Base-by-base conservation (phyloP, 2,888 invertebrate genomes). In the Chymomyza fuscimana region DNA sequence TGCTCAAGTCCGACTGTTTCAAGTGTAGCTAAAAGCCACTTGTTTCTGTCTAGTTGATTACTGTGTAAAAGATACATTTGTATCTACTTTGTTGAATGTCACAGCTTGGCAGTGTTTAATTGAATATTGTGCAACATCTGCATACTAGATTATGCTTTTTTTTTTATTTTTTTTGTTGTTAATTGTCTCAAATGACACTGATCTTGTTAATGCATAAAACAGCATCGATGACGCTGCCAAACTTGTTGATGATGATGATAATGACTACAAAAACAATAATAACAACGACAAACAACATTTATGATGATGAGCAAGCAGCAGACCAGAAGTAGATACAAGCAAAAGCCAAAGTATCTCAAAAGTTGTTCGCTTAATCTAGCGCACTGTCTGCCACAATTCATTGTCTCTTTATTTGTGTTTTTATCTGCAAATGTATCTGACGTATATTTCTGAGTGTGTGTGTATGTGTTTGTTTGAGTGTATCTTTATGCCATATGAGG, bases 151-250 rank as follows among this genome's bases (percentile, higher is more conserved):
- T 54, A 54, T 16, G 54, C 19, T 46, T 46, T 46, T 40, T 40
- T 40, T 40, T 40, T 5, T 52, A 52, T 12, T 5, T 56, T 25
- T 25, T 3, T 25, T 22, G 58, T 25, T 58, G 29, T 58, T 58
- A 58, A 15, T 58, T 65, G 59, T 59, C 50, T 58, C 7, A 50
- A 59, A 46, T 62, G 67, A 62, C 67, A 67, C 32, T 67, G 67
- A 67, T 61, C 67, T 67, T 67, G 67, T 62, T 67, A 67, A 67
- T 62, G 62, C 32, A 59, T 25, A 25, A 58, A 29, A 51, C 63
- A 63, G 25, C 40, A n/a, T 46, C 62, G 40, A 46, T 40, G 46
- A 40, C 62, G 62, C 9, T 40, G 29, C 22, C 22, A 50, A 58
- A 58, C 64, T 22, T 64, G 58, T 58, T 65, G 65, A 58, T 15